Evolutionary conservation across 2,888 invertebrate genomes (phyloP).

Genomic region (Leucophenga maculata): DNA sequence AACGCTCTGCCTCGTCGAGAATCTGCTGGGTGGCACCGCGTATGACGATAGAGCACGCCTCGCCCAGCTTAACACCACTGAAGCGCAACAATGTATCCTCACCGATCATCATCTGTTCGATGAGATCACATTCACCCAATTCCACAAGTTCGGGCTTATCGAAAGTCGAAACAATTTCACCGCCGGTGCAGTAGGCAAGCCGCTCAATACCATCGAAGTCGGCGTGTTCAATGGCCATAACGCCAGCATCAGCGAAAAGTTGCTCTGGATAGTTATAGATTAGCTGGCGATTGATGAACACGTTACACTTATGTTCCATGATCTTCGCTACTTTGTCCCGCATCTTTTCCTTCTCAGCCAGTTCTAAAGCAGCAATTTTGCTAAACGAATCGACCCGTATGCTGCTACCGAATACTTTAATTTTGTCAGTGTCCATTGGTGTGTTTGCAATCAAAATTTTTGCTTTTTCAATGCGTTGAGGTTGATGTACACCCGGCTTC

Average conservation of each 20-base stretch:
- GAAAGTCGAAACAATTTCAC: constrained; percentile 98
- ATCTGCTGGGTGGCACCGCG: constrained; percentile 99
- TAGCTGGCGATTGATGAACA: constrained; percentile 98
- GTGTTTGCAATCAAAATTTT: constrained; percentile 98
- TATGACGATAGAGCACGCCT: constrained; percentile 97
- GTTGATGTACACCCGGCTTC: constrained; percentile 97
- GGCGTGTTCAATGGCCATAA: constrained; percentile 99
- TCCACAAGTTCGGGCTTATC: constrained; percentile 93
- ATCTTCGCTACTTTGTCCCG: constrained; percentile 99
- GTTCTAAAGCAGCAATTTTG: constrained; percentile 96
- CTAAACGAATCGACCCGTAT: constrained; percentile 93
- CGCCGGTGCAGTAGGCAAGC: constrained; percentile 96
- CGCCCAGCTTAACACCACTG: constrained; percentile 93
- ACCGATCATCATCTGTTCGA: constrained; percentile 96
- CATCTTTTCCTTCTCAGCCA: constrained; percentile 99
- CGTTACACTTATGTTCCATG: constrained; percentile 93
- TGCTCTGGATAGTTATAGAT: constrained; percentile 99
- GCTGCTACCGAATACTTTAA: constrained; percentile 97
- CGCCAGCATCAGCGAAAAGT: constrained; percentile 96
- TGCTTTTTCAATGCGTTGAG: constrained; percentile 92
- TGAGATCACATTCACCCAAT: constrained; percentile 93
- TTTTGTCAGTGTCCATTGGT: constrained; percentile 99
- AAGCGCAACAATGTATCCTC: constrained; percentile 96
- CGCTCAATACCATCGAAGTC: constrained; percentile 99
- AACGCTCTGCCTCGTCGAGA: constrained; percentile 98